Conservation (phyloP, 2,797 vertebrate genomes). For the Ceyx erithaca region DNA sequence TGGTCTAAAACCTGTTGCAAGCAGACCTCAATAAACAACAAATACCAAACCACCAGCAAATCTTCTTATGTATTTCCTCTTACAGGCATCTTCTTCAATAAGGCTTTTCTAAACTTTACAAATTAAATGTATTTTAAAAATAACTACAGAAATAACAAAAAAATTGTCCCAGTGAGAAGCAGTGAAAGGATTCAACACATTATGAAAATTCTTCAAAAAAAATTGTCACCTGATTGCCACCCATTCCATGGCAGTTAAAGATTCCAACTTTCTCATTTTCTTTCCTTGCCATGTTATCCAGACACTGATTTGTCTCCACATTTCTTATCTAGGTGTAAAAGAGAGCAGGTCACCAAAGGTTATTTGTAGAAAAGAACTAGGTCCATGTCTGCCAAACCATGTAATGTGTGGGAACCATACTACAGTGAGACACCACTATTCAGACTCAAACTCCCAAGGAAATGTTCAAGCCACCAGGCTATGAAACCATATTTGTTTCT, state of each 20-base stretch:
- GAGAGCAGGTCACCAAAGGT: background rate
- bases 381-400: no score
- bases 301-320: slow-evolving; percentile 98
- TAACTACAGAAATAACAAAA: background rate
- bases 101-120: background rate
- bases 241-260: slow-evolving; percentile 99
- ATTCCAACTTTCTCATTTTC: slow-evolving; percentile 99
- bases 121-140: background rate
- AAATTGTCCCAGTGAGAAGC: background rate
- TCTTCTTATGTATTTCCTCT: background rate
- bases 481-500: background rate
- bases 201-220: background rate
- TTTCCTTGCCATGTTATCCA: slow-evolving; percentile 99
- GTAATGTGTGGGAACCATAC: background rate
- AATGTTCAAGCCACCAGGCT: background rate
- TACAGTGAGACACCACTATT: background rate
- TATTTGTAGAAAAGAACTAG: background rate
- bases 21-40: background rate
- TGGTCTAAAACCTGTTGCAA: background rate
- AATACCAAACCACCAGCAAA: background rate
- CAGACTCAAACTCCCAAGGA: background rate
- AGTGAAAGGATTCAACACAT: background rate
- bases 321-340: slow-evolving; percentile 89
- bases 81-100: background rate
- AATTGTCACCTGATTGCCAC: slow-evolving; percentile 93